Evolutionary conservation across 2,113 vertebrate genomes (phyloP), one percentile per base, ranked within the genome.

Genomic region (Cinclus mexicanus): DNA sequence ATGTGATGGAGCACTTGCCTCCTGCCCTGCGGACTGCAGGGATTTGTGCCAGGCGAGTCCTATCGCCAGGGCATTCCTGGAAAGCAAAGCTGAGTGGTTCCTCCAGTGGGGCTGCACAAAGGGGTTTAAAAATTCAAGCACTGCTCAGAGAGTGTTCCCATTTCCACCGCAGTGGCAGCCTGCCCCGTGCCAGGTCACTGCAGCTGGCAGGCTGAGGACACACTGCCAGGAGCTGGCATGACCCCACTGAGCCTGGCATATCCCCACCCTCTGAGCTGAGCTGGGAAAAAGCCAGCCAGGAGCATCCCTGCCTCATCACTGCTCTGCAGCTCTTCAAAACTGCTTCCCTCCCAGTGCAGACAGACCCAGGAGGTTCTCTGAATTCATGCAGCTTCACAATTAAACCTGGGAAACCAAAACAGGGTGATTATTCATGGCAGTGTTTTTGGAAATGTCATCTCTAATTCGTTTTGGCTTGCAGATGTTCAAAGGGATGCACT

Each of bases 321-420:
- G 63, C 90, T 70, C 79, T 86, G 80, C 44, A 76, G 86, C 52
- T 49, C 78, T 55, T 64, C 6, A 0, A 76, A 83, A 83, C 60
- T 3, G 0, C 78, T 63, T 83, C 68, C 39, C 56, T 86, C 33
- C 2, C 76, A 28, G 82, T 1, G 0, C 70, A 69, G 72, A 42
- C 50, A 63, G 82, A 57, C 81, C 47, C 79, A 70, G 87, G 80
- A 93, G 86, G 69, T 86, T 85, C 79, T 82, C 90, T 91, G 76
- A 91, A 95, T 90, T 85, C 82, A 64, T 42, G 69, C 74, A 90
- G 92, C 72, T 89, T 94, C 88, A 93, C 83, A 92, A 70, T 95
- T 90, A 95, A 80, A 93, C 88, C 90, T 87, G 76, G 46, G 63
- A 91, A 94, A 61, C 80, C 91, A 71, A 83, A 89, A 60, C 67